phyloP scores from a whole-genome alignment of 2,797 vertebrate species.

The Anomalospiza imberbis region DNA sequence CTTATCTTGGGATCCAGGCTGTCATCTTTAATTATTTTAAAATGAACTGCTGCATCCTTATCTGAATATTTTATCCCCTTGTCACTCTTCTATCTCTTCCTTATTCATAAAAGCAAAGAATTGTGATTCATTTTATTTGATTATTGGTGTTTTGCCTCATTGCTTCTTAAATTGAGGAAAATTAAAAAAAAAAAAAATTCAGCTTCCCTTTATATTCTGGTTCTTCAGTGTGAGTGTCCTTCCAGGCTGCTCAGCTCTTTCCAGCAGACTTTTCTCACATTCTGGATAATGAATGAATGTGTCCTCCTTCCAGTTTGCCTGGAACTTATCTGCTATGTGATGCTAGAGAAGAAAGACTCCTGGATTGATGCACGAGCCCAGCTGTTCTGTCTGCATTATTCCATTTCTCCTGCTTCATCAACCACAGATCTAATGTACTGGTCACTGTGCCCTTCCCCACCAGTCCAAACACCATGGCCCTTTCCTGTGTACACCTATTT shows the following conservation, averaged over 20 bases:
- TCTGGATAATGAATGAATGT: accelerated
- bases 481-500: background rate
- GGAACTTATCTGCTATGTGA: accelerated
- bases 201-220: background rate
- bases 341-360: background rate
- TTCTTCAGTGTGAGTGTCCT: background rate
- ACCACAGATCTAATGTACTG: background rate
- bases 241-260: background rate
- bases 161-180: background rate
- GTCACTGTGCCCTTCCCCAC: too few species aligned
- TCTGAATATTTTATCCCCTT: conserved; percentile 6
- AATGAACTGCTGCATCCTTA: background rate
- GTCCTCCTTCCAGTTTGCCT: background rate
- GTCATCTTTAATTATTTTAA: conserved; percentile 28
- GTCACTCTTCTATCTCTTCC: background rate
- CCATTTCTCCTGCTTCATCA: background rate
- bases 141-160: background rate
- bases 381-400: background rate
- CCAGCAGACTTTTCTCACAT: background rate
- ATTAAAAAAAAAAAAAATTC: background rate
- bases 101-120: background rate
- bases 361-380: background rate
- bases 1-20: conserved; percentile 33
- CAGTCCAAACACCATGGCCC: background rate
- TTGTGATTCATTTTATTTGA: background rate